A percentile compares a stretch with the other conserved stretches of the same genome.
Evolutionary conservation across 1,140 invertebrate species (phyloP).

Genomic region (Heliconius hermathena): DNA sequence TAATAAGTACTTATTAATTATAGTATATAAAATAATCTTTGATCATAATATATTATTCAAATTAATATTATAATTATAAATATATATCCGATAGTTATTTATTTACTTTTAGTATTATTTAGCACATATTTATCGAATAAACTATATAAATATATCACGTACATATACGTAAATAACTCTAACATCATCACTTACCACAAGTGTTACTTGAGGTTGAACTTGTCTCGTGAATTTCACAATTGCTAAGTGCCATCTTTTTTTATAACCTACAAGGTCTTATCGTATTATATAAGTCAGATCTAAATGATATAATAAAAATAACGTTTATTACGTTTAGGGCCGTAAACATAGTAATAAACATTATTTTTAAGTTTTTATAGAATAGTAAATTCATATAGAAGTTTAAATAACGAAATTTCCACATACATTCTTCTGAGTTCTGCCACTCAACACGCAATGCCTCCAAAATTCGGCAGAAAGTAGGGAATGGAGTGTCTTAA

Average conservation of each 20-base stretch:
- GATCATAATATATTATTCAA: neutral
- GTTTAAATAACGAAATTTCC: too few species aligned
- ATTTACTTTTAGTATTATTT: neutral
- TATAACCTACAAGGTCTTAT: neutral
- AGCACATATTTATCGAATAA: neutral
- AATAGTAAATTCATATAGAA: too few species aligned
- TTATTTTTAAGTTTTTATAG: neutral
- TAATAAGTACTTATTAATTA: too few species aligned
- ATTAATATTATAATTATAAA: too few species aligned
- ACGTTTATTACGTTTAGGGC: slow-evolving; percentile 6
- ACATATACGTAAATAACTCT: slow-evolving; percentile 12
- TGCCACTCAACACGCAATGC: too few species aligned
- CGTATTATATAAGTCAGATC: neutral
- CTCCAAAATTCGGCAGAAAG: too few species aligned
- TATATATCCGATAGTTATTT: neutral
- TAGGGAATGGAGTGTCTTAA: too few species aligned
- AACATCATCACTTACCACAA: slow-evolving; percentile 16
- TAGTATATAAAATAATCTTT: neutral
- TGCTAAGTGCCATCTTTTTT: slow-evolving; percentile 21
- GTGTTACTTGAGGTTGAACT: slow-evolving; percentile 20
- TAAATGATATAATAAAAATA: neutral
- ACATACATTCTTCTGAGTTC: too few species aligned
- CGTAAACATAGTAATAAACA: neutral
- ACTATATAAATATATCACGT: neutral
- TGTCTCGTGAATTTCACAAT: slow-evolving; percentile 27